These are phyloP conservation scores for Adrianichthys oophorus DNA, from an alignment of 2,797 vertebrate species.

Conservation along the genomic window DNA sequence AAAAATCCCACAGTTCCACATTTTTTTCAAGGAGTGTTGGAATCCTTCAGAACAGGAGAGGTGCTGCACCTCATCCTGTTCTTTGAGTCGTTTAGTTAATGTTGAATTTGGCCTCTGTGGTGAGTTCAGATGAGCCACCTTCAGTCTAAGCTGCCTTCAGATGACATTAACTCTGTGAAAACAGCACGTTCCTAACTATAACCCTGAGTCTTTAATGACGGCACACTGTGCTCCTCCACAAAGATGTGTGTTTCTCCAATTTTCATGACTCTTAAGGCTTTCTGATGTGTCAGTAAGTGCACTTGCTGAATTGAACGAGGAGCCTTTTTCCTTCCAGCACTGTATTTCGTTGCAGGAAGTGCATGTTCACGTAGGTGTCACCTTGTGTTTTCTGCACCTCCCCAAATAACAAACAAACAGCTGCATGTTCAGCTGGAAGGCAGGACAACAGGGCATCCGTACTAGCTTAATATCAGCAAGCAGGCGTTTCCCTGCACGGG, in stretches of 20 bases:
- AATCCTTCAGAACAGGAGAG: neutral
- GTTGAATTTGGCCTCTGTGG: slow-evolving; percentile 20
- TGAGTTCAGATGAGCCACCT: slow-evolving; percentile 29
- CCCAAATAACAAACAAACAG: slow-evolving; percentile 42
- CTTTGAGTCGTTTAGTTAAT: slow-evolving; percentile 47
- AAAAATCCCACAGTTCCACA: too few species aligned
- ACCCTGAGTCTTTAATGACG: slow-evolving; percentile 33
- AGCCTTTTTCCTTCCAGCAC: slow-evolving; percentile 22
- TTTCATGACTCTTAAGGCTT: slow-evolving; percentile 42
- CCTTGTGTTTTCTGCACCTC: slow-evolving; percentile 53
- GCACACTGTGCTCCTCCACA: slow-evolving; percentile 48
- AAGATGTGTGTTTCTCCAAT: slow-evolving; percentile 47
- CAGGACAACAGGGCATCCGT: slow-evolving; percentile 45
- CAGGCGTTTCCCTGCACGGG: slow-evolving; percentile 44
- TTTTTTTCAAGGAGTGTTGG: too few species aligned
- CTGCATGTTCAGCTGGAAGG: slow-evolving; percentile 60
- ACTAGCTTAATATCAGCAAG: slow-evolving; percentile 55
- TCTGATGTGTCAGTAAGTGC: slow-evolving; percentile 7
- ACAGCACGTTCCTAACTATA: slow-evolving; percentile 39
- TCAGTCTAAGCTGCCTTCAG: slow-evolving; percentile 22
- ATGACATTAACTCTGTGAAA: slow-evolving; percentile 34
- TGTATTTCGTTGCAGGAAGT: slow-evolving; percentile 8
- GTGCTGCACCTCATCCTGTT: slow-evolving; percentile 48
- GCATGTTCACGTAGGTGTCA: slow-evolving; percentile 61
- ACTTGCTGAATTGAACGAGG: slow-evolving; percentile 13